Evolutionary conservation across 1,140 invertebrate species (phyloP), one percentile per base, ranked within the genome.

Genomic region (Phortica variegata): DNA sequence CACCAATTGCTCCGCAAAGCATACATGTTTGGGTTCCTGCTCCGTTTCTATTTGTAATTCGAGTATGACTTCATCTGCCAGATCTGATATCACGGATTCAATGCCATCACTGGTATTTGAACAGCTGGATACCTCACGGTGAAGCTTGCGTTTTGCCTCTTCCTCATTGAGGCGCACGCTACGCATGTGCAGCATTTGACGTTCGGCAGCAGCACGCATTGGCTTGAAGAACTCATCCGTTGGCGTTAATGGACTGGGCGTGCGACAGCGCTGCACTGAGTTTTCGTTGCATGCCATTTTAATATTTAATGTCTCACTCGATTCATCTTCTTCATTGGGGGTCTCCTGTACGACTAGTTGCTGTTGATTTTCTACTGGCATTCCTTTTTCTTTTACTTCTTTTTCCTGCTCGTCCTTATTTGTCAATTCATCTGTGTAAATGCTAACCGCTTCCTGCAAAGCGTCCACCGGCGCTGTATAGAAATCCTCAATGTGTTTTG

Each of bases 101-200:
- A 75, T 71, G 39, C 61, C 72, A 41, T 70, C 62, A 34, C 72
- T 75, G 5, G 68, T 75, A 33, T 75, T 73, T 8, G 72, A 75
- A 23, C 62, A 70, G 9, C 39, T 60, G 7, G 72, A 74, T 2
- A 49, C 43, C 18, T 70, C 62, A 2, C 72, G 53, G 7, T 60
- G 44, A 4, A 66, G 43, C 12, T 23, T 13, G 0, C 37, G 33
- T 17, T 44, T 19, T 43, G 47, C 52, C 26, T 61, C 42, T 15
- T 65, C 56, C 38, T 75, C 65, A 15, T 73, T 62, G n/a, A 62
- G 61, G 2, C 62, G 54, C 12, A 75, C 46, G 1, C 57, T 63
- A 20, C 61, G 63, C 15, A 68, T 37, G 7, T 61, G 58, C 3
- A 57, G 43, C 52, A 56, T 59, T 43, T 66, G 62, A 0, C 56